These are phyloP conservation scores for Thaumetopoea pityocampa DNA, from an alignment of 1,140 invertebrate genomes.

Conservation along the genomic window DNA sequence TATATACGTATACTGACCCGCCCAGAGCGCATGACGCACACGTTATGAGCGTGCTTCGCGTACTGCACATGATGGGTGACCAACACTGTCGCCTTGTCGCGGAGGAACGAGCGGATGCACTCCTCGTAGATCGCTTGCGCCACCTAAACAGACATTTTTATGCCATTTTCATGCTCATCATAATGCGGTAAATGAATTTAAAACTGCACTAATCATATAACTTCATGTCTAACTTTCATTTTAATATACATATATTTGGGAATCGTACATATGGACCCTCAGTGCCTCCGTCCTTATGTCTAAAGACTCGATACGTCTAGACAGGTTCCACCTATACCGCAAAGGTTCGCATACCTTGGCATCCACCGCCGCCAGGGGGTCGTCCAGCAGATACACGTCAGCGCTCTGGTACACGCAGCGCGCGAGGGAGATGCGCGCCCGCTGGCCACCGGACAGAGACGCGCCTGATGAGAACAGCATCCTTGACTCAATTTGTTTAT, in stretches of 20 bases:
- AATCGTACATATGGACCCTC: too few relatives aligned
- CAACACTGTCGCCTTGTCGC: conserved; percentile 67
- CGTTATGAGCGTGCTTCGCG: conserved; percentile 75
- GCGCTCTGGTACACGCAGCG: conserved; percentile 80
- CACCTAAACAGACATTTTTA: conserved; percentile 26
- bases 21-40: conserved; percentile 71
- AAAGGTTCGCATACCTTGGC: too few relatives aligned
- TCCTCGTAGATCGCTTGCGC: conserved; percentile 60
- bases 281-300: too few relatives aligned
- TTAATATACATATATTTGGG: too few relatives aligned
- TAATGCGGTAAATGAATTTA: neutral
- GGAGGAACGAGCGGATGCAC: conserved; percentile 54
- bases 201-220: neutral
- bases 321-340: too few relatives aligned
- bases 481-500: neutral
- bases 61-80: conserved; percentile 82
- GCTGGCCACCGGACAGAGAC: conserved; percentile 79
- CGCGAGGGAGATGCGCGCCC: conserved; percentile 79
- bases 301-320: too few relatives aligned
- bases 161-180: neutral
- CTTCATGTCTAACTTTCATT: neutral
- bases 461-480: conserved; percentile 37
- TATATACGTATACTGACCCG: too few relatives aligned
- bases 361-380: conserved; percentile 79
- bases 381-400: conserved; percentile 80